phyloP scores from a whole-genome alignment of 2,888 invertebrate species.

The Chrysolina americana region DNA sequence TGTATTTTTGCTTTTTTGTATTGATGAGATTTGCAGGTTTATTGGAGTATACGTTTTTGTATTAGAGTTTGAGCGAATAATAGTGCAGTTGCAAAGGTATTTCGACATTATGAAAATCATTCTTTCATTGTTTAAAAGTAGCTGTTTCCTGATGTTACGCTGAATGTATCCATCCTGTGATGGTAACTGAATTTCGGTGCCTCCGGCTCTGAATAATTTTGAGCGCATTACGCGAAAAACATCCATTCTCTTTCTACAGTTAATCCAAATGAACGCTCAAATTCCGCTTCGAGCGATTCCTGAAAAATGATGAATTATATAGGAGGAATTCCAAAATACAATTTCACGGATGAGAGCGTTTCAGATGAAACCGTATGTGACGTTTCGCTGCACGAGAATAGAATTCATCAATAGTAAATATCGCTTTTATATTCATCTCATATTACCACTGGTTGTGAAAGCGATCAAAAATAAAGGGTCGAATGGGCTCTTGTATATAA shows the following conservation, averaged over 20 bases:
- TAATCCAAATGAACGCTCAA: constrained; percentile 24
- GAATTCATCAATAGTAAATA: constrained; percentile 52
- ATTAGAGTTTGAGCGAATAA: too few species aligned
- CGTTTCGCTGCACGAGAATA: constrained; percentile 38
- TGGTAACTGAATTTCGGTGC: not conserved
- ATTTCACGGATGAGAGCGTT: constrained; percentile 44
- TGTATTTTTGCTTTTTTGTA: too few species aligned
- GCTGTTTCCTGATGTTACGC: too few species aligned
- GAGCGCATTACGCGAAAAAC: not conserved
- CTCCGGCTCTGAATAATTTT: not conserved
- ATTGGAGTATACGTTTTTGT: too few species aligned
- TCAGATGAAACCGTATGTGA: constrained; percentile 50
- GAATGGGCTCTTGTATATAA: not conserved
- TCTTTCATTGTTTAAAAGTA: too few species aligned
- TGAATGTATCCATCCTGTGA: too few species aligned
- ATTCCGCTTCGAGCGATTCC: constrained; percentile 40
- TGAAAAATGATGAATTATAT: constrained; percentile 41
- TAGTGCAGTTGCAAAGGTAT: too few species aligned
- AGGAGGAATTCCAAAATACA: constrained; percentile 47
- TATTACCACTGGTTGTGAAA: constrained; percentile 13
- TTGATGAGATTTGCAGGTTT: too few species aligned
- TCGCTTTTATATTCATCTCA: constrained; percentile 45
- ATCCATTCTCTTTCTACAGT: not conserved
- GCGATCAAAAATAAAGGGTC: not conserved
- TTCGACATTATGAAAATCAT: too few species aligned